Conservation (phyloP, 2,113 vertebrate species). For the Columba livia region DNA sequence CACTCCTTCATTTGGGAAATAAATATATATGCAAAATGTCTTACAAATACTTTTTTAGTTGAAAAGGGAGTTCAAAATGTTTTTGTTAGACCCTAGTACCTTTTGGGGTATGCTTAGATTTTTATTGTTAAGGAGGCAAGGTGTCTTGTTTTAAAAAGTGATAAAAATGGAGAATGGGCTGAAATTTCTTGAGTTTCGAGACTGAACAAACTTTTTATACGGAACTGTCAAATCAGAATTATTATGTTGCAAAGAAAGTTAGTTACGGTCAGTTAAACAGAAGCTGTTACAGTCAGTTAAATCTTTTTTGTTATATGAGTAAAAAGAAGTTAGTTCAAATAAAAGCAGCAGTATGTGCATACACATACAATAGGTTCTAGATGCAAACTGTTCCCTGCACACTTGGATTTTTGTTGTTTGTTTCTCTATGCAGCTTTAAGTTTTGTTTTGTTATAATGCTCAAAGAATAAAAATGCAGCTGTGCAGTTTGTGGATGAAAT, state of each 20-base stretch:
- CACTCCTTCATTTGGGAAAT: conserved; percentile 7
- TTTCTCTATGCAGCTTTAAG: neutral
- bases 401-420: neutral
- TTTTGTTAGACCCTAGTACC: neutral
- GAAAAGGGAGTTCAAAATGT: conserved; percentile 2
- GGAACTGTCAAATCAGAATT: neutral
- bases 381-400: neutral
- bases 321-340: neutral
- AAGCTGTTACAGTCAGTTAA: neutral
- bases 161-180: neutral
- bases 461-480: neutral
- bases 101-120: neutral
- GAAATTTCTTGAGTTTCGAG: neutral
- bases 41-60: conserved; percentile 2
- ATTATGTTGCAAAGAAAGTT: neutral
- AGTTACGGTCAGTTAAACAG: neutral
- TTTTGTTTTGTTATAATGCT: neutral
- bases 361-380: neutral
- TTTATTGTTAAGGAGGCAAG: neutral
- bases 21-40: conserved; percentile 21
- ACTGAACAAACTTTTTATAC: neutral
- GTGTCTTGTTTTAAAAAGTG: neutral
- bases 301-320: neutral
- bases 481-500: neutral
- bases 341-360: neutral